A percentile compares a stretch with the other conserved stretches of the same genome.
Conservation (phyloP, 2,113 vertebrate genomes). For the Pachyramphus minor region DNA sequence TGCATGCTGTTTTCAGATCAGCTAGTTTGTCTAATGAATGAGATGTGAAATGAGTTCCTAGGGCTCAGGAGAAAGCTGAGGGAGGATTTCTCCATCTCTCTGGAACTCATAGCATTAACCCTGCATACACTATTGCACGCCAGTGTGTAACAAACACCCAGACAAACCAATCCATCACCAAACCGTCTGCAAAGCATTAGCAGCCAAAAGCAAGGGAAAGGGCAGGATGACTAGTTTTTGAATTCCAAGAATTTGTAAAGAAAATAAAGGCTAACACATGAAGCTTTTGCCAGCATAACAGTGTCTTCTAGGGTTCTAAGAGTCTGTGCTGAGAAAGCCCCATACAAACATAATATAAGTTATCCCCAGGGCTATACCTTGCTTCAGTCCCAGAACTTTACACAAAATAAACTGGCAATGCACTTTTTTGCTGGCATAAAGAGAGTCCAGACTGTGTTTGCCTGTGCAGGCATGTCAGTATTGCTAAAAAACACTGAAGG, state of each 20-base stretch:
- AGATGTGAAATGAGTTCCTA: constrained; percentile 63
- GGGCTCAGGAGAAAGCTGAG: constrained; percentile 35
- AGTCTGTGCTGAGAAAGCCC: not conserved
- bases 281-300: not conserved
- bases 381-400: not conserved
- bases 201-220: constrained; percentile 18
- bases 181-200: constrained; percentile 68
- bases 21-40: constrained; percentile 69
- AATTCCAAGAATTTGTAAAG: constrained; percentile 6
- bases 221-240: not conserved
- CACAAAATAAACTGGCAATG: not conserved
- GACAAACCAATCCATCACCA: constrained; percentile 60
- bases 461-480: constrained; percentile 9
- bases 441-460: not conserved
- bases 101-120: not conserved
- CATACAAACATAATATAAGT: not conserved
- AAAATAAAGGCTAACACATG: not conserved
- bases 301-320: not conserved
- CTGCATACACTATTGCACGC: not conserved
- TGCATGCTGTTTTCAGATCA: constrained; percentile 46
- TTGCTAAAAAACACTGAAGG: not conserved
- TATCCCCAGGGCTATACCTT: not conserved
- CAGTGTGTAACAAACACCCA: constrained; percentile 62
- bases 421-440: not conserved
- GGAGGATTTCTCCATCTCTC: constrained; percentile 37